phyloP scores from a whole-genome alignment of 2,888 invertebrate genomes.

The Rambutsinella grinnellia region DNA sequence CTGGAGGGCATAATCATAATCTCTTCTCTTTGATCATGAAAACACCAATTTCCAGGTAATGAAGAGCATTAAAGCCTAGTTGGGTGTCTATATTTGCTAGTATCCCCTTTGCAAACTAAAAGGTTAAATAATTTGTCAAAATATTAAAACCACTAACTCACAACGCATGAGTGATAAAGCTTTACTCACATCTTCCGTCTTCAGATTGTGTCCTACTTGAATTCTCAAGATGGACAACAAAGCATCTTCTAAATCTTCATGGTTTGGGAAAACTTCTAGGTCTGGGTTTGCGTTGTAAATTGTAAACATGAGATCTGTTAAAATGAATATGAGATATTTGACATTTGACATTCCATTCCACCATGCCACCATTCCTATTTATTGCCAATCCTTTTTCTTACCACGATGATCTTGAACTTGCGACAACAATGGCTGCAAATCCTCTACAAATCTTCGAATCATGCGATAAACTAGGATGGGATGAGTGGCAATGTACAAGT shows the following conservation, averaged over 20 bases:
- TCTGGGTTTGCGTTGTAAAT: conserved; percentile 11
- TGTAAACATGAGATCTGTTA: not conserved
- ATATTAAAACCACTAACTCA: not conserved
- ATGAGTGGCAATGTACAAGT: conserved; percentile 33
- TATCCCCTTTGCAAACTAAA: conserved; percentile 22
- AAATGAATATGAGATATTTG: not conserved
- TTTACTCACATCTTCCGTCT: conserved; percentile 24
- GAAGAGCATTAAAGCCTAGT: conserved; percentile 17
- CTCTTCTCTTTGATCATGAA: not conserved
- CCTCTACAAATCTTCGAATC: conserved; percentile 48
- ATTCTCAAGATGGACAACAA: not conserved
- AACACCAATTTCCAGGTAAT: conserved; percentile 14
- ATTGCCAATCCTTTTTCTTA: not conserved
- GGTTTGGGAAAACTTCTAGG: conserved; percentile 12
- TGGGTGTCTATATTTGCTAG: conserved; percentile 14
- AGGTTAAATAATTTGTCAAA: not conserved
- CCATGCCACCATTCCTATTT: not conserved
- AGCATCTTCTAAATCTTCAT: conserved; percentile 7
- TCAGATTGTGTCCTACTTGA: conserved; percentile 11
- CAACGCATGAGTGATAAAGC: not conserved
- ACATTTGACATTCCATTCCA: not conserved
- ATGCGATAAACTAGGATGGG: conserved; percentile 45
- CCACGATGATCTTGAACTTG: not conserved
- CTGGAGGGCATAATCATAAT: conserved; percentile 10
- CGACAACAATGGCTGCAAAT: conserved; percentile 31